These are phyloP conservation scores for Graptemys geographica DNA, from an alignment of 2,797 vertebrate genomes.

Conservation along the genomic window DNA sequence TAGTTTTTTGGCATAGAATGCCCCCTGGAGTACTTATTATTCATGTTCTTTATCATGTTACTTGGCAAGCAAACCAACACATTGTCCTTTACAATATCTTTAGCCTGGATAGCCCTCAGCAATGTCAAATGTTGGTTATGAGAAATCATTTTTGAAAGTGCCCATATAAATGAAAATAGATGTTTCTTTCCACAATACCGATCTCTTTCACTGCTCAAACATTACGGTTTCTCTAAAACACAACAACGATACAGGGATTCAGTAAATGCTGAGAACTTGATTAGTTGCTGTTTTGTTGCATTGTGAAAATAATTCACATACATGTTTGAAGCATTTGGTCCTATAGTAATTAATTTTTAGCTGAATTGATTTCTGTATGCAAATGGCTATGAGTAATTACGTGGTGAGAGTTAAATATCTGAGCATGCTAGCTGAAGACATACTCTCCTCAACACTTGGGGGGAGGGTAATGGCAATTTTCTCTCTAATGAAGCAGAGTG, in stretches of 20 bases:
- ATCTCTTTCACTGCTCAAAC: constrained; percentile 7
- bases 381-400: constrained; percentile 58
- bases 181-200: not conserved
- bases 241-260: constrained; percentile 6
- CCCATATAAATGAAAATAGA: constrained; percentile 55
- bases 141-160: constrained; percentile 25
- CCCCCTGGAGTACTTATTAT: not conserved
- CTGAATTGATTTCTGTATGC: constrained; percentile 68
- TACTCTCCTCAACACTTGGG: not conserved
- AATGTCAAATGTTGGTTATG: constrained; percentile 29
- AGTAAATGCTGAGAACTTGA: constrained; percentile 52
- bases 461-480: constrained; percentile 10
- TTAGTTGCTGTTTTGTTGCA: constrained; percentile 65
- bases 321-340: constrained; percentile 66
- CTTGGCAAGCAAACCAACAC: constrained; percentile 37
- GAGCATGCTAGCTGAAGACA: constrained; percentile 25
- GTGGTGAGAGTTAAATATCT: constrained; percentile 36
- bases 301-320: constrained; percentile 73
- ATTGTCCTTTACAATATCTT: constrained; percentile 38
- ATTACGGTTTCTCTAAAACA: constrained; percentile 37
- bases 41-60: constrained; percentile 21
- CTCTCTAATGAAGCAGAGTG: constrained; percentile 50
- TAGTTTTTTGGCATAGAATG: no score
- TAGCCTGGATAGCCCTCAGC: constrained; percentile 32
- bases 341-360: constrained; percentile 74